Base-by-base conservation (phyloP, 2,888 invertebrate species). In the Macrophya alboannulata region DNA sequence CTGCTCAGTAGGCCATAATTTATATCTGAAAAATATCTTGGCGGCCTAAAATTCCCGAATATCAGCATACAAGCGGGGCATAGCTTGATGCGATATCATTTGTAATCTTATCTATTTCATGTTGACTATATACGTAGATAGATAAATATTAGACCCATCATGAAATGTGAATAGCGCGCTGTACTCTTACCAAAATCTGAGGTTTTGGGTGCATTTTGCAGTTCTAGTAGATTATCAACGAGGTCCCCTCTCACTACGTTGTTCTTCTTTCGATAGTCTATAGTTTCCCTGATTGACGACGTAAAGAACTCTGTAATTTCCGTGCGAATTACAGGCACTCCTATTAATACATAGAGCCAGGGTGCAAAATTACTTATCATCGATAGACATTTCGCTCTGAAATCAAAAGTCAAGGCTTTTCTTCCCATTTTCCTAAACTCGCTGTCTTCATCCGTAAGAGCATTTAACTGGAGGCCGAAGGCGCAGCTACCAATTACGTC, bases 181-280 rank as follows among this genome's bases (percentile, higher is more conserved):
- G 37, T 25, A 8, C 4, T 17, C 71, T 86, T 84, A 76, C 87
- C 86, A 45, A 87, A 86, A 82, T 86, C 86, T 4, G 84, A 79
- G 21, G 48, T 81, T 6, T 40, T n/a, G 10, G 86, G 31, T 83
- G 89, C 90, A 10, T 87, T 84, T 86, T 88, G 90, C 43, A 94
- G 81, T 6, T 94, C 92, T 74, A 91, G 90, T n/a, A 94, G 89
- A 25, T 93, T 88, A 87, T 94, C 93, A 5, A 95, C 87, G 82
- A 94, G 94, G 88, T 95, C 95, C 51, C 94, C 92, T 51, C 94
- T 90, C 59, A 90, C 89, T n/a, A 94, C 88, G 48, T 92, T 92
- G 74, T 93, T 93, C 51, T 93, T 88, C 84, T 92, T 90, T 43
- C 95, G 90, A 77, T 93, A 90, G 10, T 92, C 89, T 59, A 94